Evolutionary conservation across 1,140 invertebrate genomes (phyloP), one percentile per base, ranked within the genome.

Genomic region (Geopemphigus sp.): DNA sequence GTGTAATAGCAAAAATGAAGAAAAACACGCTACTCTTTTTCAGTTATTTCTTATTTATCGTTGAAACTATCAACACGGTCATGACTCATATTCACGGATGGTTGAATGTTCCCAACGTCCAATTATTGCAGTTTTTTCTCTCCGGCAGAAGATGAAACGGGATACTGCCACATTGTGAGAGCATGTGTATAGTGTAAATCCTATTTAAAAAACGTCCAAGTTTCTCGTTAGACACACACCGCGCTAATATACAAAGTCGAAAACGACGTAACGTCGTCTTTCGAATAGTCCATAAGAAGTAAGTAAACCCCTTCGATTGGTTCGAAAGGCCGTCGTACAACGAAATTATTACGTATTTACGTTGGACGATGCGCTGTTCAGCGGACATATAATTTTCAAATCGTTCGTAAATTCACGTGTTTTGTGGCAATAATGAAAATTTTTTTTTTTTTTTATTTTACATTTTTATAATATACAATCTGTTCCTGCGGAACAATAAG

Each of bases 41-140:
- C 45, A 39, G 32, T 39, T 15, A 39, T 8, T 39, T 39, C 32
- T 39, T 8, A 68, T 68, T 17, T 68, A 68, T 68, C 64, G 26
- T 47, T 68, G 24, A 24, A 19, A 68, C 11, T 47, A 68, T 68
- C 64, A 68, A 14, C 12, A 47, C 45, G 64, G 22, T 39, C 32
- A 39, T 39, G 32, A 39, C 32, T 68, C 64, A 68, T 68, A 47
- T 68, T 47, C n/a, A 68, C 64, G 64, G 39, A 68, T 47, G 64
- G 64, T 68, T 68, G 64, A 39, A 68, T 70, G 29, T 70, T 70
- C 15, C 24, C 66, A 70, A 70, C 66, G 19, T 53, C 15, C 47
- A 70, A 70, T 29, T 70, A 70, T 22, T 26, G 22, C 24, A 26
- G 22, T 70, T 70, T 53, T 66, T 66, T 15, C 32, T 53, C 66